Evolutionary conservation across 2,888 invertebrate genomes (phyloP).

Genomic region (Nemapogon koenigi): DNA sequence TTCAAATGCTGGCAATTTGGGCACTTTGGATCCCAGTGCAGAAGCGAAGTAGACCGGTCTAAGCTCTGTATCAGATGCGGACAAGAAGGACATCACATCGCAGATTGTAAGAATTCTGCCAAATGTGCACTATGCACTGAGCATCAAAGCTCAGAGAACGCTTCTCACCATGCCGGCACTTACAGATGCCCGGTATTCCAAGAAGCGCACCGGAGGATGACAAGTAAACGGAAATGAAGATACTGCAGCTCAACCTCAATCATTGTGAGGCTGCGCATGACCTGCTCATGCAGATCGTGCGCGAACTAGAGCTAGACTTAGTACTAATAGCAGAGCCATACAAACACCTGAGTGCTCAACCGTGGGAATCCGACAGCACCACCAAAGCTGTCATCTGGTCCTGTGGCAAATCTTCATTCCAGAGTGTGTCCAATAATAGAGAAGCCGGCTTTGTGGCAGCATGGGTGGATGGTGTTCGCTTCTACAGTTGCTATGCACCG

Average conservation of each 20-base stretch:
- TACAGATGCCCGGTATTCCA: slow-evolving; percentile 9
- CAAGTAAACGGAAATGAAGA: slow-evolving; percentile 2
- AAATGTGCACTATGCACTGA: slow-evolving; percentile 1
- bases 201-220: slow-evolving; percentile 3
- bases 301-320: slow-evolving; percentile 8
- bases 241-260: no score
- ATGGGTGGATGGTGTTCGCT: slow-evolving; percentile 1
- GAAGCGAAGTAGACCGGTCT: slow-evolving; percentile 4
- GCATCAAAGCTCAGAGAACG: background rate
- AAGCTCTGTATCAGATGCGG: slow-evolving; percentile 2
- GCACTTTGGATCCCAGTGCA: no score
- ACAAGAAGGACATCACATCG: slow-evolving; percentile 5
- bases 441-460: slow-evolving; percentile 6
- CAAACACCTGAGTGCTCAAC: slow-evolving; percentile 7
- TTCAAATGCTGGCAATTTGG: slow-evolving; percentile 8
- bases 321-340: slow-evolving; percentile 6
- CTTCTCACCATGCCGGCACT: slow-evolving; percentile 8
- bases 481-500: background rate
- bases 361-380: slow-evolving; percentile 3
- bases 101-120: slow-evolving; percentile 4
- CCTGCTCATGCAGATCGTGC: slow-evolving; percentile 10
- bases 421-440: slow-evolving; percentile 5
- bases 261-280: slow-evolving; percentile 9
- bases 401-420: slow-evolving; percentile 3
- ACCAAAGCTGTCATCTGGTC: slow-evolving; percentile 9